Conservation (phyloP, 2,113 vertebrate genomes). For the Myrmecophaga tridactyla region DNA sequence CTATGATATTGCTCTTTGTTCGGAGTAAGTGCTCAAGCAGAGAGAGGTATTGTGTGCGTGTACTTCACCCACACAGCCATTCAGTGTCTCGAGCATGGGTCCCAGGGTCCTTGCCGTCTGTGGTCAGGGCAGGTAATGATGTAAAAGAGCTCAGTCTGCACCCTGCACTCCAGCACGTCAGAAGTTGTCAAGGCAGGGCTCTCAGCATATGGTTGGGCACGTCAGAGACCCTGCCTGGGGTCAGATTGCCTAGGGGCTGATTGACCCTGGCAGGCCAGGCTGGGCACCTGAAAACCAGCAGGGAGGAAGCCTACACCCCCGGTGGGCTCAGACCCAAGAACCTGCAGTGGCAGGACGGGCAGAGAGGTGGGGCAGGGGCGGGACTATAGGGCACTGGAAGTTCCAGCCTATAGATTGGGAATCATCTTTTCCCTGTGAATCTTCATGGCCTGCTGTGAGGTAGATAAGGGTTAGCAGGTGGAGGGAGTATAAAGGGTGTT, state of each 20-base stretch:
- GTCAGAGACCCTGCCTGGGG: not conserved
- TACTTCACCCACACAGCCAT: accelerated
- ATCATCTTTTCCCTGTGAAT: accelerated
- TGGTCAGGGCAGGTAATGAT: no score
- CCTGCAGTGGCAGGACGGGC: no score
- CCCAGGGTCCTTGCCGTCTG: not conserved
- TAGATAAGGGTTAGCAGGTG: no score
- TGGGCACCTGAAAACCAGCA: not conserved
- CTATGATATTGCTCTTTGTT: not conserved
- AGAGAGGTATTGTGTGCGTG: not conserved
- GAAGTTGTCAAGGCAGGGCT: not conserved
- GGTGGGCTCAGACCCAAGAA: not conserved
- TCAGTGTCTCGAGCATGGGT: accelerated
- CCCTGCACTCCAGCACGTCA: not conserved
- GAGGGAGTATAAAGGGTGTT: not conserved
- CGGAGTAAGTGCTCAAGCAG: not conserved
- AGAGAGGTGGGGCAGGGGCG: no score
- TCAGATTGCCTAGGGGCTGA: not conserved
- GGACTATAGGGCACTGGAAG: no score
- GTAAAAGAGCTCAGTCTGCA: not conserved
- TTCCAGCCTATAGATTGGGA: not conserved
- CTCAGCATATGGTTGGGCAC: not conserved
- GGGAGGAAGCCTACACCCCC: not conserved
- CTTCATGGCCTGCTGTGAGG: not conserved
- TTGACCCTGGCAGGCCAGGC: no score